Base-by-base conservation (phyloP, 2,888 invertebrate genomes). In the Atrina japonica region DNA sequence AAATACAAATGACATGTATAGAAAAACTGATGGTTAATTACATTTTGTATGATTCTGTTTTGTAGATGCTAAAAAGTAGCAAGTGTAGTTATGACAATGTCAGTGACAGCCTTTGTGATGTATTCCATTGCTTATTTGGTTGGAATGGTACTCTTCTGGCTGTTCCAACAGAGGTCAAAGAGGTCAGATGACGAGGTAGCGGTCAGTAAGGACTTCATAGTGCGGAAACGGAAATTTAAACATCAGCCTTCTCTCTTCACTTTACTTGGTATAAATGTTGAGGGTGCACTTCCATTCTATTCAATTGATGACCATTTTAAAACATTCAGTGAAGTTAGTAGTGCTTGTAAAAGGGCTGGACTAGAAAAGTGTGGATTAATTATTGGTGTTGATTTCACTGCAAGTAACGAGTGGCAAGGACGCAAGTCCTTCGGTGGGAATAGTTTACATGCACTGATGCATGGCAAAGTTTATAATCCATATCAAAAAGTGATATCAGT, bases 341-440 rank as follows among this genome's bases (percentile, higher is more conserved):
- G 75, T 21, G 90, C 91, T 0, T 91, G 92, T 89, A 75, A 88
- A 23, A 83, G 86, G 67, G 92, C 92, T 2, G 92, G 92, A 0
- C 83, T 92, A 21, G 91, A 91, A 66, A 83, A 86, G 1, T 90
- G 91, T 73, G 90, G 91, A 68, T 83, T 92, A n/a, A 91, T 92
- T n/a, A 90, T 92, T 60, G 92, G 92, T 0, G 89, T 92, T 45
- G 92, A 92, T 83, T 92, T 92, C 85, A 92, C 92, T 7, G 92
- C 92, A 9, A 91, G 91, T 75, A 92, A 92, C 80, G 92, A 92
- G 78, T 92, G 92, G 89, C 92, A 92, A 79, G 92, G 92, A 29
- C 82, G 91, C 55, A 90, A 91, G 70, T 91, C 90, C 9, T 92
- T 92, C 80, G 84, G 81, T 43, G 91, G 91, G 21, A 85, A 89